These are phyloP conservation scores for Tromatobia lineatoria DNA, from an alignment of 2,888 invertebrate species.

Conservation along the genomic window DNA sequence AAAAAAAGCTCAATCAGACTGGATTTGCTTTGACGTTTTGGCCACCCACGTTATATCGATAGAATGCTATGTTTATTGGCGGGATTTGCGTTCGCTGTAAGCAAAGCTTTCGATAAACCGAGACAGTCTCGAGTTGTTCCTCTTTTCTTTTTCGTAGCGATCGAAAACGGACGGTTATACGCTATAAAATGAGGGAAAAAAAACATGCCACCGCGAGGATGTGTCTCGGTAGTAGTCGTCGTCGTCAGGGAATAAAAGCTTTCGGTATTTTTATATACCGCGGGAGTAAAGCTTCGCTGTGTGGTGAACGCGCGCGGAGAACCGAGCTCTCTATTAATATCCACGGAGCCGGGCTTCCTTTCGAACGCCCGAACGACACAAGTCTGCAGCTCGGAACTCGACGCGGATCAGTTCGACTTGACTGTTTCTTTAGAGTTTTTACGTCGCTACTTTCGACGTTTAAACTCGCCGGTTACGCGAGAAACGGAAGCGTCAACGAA, in stretches of 20 bases:
- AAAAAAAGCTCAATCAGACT: neutral
- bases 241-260: conserved; percentile 77
- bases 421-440: conserved; percentile 1
- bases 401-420: conserved; percentile 24
- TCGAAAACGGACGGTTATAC: conserved; percentile 37
- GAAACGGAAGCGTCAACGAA: neutral
- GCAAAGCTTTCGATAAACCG: neutral
- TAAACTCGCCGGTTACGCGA: neutral
- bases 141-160: conserved; percentile 34
- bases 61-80: neutral
- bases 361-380: conserved; percentile 30
- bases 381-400: conserved; percentile 11
- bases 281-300: conserved; percentile 77
- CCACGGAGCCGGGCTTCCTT: conserved; percentile 80
- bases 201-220: conserved; percentile 13
- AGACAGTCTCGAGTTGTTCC: neutral
- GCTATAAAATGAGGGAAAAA: conserved; percentile 43
- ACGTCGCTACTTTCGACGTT: neutral
- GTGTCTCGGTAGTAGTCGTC: conserved; percentile 34
- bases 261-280: conserved; percentile 83
- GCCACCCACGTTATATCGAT: neutral
- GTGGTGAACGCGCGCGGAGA: conserved; percentile 64
- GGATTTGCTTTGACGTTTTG: neutral
- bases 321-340: conserved; percentile 84
- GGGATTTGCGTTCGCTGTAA: neutral